These are phyloP conservation scores for Agelas oroides DNA, from an alignment of 37 sponge, comb jelly and placozoan species.

Conservation along the genomic window DNA sequence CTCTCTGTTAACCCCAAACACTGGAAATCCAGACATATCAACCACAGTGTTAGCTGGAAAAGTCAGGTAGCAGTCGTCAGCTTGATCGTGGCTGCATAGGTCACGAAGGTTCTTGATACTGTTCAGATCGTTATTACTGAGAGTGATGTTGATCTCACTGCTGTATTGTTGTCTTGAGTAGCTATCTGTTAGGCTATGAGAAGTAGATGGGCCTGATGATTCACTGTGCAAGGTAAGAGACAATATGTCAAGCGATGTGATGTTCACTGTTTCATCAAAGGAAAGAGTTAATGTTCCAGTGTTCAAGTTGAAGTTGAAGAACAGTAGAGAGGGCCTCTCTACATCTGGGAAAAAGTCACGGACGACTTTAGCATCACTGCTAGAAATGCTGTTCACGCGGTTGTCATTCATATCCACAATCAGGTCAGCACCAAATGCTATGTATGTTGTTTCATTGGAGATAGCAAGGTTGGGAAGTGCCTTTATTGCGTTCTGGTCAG, in stretches of 20 bases:
- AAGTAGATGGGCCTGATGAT: neutral
- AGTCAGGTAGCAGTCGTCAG: conserved; percentile 68
- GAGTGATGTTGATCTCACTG: conserved; percentile 31
- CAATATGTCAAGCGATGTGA: conserved; percentile 56
- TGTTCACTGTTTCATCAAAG: conserved; percentile 83
- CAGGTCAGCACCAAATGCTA: conserved; percentile 75
- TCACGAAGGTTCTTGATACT: conserved; percentile 59
- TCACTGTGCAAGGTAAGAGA: conserved; percentile 61
- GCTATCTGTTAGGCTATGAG: conserved; percentile 48
- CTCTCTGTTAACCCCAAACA: conserved; percentile 33
- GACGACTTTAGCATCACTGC: conserved; percentile 45
- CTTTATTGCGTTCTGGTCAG: conserved; percentile 74
- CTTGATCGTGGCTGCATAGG: conserved; percentile 53
- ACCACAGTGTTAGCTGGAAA: conserved; percentile 48
- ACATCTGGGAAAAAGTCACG: conserved; percentile 45
- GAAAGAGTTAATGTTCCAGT: conserved; percentile 50
- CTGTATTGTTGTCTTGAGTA: conserved; percentile 33
- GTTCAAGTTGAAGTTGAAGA: conserved; percentile 65
- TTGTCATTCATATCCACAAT: conserved; percentile 86
- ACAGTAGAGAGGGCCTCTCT: conserved; percentile 44
- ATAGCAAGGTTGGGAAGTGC: conserved; percentile 56
- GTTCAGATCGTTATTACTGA: conserved; percentile 79
- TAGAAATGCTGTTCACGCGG: conserved; percentile 53
- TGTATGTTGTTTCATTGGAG: conserved; percentile 58
- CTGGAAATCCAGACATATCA: conserved; percentile 70